Conservation (phyloP, 2,888 invertebrate species). For the Mantis religiosa region DNA sequence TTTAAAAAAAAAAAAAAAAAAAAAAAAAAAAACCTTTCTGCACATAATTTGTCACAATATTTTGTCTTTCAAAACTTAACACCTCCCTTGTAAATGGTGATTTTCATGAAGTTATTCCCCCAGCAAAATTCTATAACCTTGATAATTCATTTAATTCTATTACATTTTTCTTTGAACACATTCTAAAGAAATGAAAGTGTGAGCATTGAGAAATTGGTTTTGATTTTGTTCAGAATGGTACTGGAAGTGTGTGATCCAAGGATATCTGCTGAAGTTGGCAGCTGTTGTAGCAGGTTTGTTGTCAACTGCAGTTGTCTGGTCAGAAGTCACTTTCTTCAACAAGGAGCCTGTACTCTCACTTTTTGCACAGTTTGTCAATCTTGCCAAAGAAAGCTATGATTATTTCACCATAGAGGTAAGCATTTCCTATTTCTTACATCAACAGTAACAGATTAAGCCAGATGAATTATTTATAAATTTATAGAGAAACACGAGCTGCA, state of each 20-base stretch:
- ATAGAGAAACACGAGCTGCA: no score
- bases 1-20: no score
- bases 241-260: constrained; percentile 83
- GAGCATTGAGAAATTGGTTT: constrained; percentile 28
- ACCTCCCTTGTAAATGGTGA: no score
- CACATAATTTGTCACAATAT: no score
- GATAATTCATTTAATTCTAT: no score
- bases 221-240: constrained; percentile 79
- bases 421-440: neutral
- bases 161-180: no score
- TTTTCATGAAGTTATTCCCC: no score
- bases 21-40: no score
- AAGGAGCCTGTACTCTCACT: constrained; percentile 88
- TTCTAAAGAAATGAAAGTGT: neutral
- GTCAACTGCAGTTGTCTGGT: constrained; percentile 95
- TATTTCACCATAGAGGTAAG: constrained; percentile 91
- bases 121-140: no score
- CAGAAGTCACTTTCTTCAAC: constrained; percentile 96
- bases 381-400: constrained; percentile 76
- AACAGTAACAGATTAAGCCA: no score
- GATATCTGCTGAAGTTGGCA: constrained; percentile 69
- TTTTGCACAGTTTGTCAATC: constrained; percentile 89
- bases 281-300: constrained; percentile 71
- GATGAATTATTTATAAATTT: no score
- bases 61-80: no score